Conservation (phyloP, 2,797 vertebrate genomes). For the Pseudochromis fuscus region DNA sequence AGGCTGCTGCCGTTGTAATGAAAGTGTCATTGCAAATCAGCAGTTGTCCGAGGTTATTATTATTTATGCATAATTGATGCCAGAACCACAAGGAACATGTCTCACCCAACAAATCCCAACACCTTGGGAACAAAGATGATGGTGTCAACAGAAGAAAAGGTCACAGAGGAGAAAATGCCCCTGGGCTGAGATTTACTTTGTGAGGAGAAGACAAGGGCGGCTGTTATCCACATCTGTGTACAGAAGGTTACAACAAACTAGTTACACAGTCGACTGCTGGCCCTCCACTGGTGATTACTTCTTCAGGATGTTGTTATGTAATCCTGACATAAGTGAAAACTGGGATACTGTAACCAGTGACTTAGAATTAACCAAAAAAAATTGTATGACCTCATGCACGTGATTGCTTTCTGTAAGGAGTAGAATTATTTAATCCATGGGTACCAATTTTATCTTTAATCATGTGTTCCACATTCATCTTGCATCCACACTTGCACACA, state of each 20-base stretch:
- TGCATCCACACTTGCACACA: too few relatives aligned
- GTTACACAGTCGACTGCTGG: constrained; percentile 23
- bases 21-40: constrained; percentile 91
- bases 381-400: too few relatives aligned
- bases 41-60: constrained; percentile 89
- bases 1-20: constrained; percentile 87
- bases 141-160: constrained; percentile 81
- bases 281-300: not conserved
- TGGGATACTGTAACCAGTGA: not conserved
- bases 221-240: constrained; percentile 51
- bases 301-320: not conserved
- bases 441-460: not conserved
- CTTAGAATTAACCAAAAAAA: not conserved
- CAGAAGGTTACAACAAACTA: constrained; percentile 49
- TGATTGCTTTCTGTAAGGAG: too few relatives aligned
- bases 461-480: not conserved
- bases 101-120: constrained; percentile 79
- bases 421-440: not conserved
- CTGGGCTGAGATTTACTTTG: constrained; percentile 72
- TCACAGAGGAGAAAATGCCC: constrained; percentile 76
- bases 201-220: constrained; percentile 39
- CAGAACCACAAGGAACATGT: constrained; percentile 83
- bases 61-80: constrained; percentile 91
- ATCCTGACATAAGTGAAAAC: not conserved
- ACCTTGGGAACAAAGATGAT: constrained; percentile 79